Evolutionary conservation across 2,888 invertebrate species (phyloP).

Genomic region (Acleris laterana): DNA sequence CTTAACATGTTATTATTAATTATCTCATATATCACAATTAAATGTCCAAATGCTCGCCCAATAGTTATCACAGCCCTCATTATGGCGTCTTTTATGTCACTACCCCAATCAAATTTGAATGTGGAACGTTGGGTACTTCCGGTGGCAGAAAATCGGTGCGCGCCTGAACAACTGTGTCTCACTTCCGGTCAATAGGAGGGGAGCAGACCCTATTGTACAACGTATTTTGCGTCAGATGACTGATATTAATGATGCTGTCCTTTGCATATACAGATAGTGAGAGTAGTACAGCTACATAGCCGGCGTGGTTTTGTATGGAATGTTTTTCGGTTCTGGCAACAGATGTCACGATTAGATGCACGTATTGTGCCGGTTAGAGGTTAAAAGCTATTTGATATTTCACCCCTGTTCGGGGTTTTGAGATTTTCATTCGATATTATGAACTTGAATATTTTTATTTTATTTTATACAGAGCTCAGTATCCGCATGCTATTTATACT

Average conservation of each 20-base stretch:
- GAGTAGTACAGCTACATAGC: conserved; percentile 15
- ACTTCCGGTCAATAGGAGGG: conserved; percentile 79
- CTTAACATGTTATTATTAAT: too few relatives aligned
- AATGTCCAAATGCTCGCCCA: conserved; percentile 40
- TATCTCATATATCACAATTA: conserved; percentile 28
- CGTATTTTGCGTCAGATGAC: conserved; percentile 14
- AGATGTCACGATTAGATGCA: conserved; percentile 82
- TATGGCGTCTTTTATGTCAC: conserved; percentile 63
- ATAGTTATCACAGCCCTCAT: conserved; percentile 60
- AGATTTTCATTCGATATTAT: conserved; percentile 37
- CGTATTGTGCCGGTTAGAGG: conserved; percentile 63
- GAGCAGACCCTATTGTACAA: conserved; percentile 47
- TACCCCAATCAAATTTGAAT: conserved; percentile 81
- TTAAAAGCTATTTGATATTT: conserved; percentile 67
- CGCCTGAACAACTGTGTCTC: conserved; percentile 79
- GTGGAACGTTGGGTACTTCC: conserved; percentile 80
- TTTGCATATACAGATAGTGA: conserved; percentile 4
- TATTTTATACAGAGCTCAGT: too few relatives aligned
- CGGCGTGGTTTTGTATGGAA: conserved; percentile 7
- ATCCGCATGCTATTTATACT: too few relatives aligned
- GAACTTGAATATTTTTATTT: conserved; percentile 31
- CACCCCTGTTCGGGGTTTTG: conserved; percentile 33
- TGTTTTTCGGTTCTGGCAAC: conserved; percentile 46
- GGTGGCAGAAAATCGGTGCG: conserved; percentile 82
- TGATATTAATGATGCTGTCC: conserved; percentile 21